phyloP scores from a whole-genome alignment of 2,888 invertebrate species.

The Agriopis leucophaearia region DNA sequence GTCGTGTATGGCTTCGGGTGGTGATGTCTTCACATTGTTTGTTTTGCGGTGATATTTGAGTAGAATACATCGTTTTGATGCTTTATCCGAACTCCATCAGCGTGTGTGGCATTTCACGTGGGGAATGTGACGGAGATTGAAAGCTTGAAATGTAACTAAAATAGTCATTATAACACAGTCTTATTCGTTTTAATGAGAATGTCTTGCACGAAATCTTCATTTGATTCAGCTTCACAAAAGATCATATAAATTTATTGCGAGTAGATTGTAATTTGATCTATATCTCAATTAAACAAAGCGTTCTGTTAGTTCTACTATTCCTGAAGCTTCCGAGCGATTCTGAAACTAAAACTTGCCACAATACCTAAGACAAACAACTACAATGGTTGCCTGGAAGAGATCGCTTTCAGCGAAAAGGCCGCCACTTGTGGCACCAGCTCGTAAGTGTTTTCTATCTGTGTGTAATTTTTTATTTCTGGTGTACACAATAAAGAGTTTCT shows the following conservation, averaged over 20 bases:
- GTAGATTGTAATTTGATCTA: not conserved
- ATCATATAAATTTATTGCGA: not conserved
- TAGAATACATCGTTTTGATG: conserved; percentile 31
- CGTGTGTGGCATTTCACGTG: conserved; percentile 40
- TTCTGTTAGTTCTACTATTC: too few species aligned
- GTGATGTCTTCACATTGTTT: conserved; percentile 72
- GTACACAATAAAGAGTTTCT: too few species aligned
- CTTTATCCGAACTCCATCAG: conserved; percentile 26
- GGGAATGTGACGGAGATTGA: conserved; percentile 20
- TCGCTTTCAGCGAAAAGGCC: too few species aligned
- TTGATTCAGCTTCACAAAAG: not conserved
- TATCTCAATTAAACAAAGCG: not conserved
- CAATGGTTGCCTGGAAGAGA: too few species aligned
- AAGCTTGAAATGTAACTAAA: conserved; percentile 9
- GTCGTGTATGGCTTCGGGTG: conserved; percentile 82
- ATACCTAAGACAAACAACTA: too few species aligned
- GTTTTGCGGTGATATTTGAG: conserved; percentile 55
- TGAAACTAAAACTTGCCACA: too few species aligned
- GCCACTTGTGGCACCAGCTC: too few species aligned
- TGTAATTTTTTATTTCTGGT: too few species aligned
- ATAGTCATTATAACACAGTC: not conserved
- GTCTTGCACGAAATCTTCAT: conserved; percentile 21
- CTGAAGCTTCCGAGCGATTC: too few species aligned
- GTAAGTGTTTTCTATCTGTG: too few species aligned
- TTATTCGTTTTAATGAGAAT: conserved; percentile 17